These are phyloP conservation scores for Mormyrops attenuatus DNA, from an alignment of 2,797 vertebrate species.

Conservation along the genomic window DNA sequence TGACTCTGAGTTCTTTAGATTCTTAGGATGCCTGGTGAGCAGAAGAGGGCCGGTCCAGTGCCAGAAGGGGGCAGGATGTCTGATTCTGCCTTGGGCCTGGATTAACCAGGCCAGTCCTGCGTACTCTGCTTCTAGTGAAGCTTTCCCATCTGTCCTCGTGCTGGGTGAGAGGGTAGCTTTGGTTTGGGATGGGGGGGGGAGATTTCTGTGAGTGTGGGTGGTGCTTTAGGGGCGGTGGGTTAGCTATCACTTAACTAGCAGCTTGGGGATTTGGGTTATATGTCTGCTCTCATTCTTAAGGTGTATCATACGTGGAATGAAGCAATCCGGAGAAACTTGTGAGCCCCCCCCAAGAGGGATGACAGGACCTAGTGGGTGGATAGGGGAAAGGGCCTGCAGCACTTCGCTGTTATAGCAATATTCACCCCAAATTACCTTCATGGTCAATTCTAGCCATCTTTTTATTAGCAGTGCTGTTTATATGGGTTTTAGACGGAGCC, in stretches of 20 bases:
- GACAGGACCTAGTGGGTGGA: neutral
- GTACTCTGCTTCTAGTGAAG: slow-evolving; percentile 82
- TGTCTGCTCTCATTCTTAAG: slow-evolving; percentile 72
- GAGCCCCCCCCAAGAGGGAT: slow-evolving; percentile 66
- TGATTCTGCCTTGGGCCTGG: slow-evolving; percentile 61
- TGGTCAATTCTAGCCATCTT: neutral
- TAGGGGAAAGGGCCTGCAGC: neutral
- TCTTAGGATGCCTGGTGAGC: neutral
- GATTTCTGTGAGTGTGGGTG: slow-evolving; percentile 11
- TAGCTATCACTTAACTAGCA: slow-evolving; percentile 96
- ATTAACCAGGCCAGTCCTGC: slow-evolving; percentile 68
- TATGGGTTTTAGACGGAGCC: neutral
- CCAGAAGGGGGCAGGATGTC: slow-evolving; percentile 34
- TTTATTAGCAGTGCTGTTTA: neutral
- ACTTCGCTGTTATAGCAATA: neutral
- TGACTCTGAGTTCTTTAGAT: neutral
- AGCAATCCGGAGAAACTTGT: slow-evolving; percentile 98
- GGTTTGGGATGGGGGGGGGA: neutral
- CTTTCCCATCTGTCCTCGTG: slow-evolving; percentile 63
- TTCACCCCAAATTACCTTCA: neutral
- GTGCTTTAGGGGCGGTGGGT: slow-evolving; percentile 46
- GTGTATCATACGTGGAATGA: slow-evolving; percentile 78
- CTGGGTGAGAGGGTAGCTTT: slow-evolving; percentile 28
- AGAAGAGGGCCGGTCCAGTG: neutral
- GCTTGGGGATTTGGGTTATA: slow-evolving; percentile 78